Base-by-base conservation (phyloP, 1,140 invertebrate species). In the Ostrea edulis region DNA sequence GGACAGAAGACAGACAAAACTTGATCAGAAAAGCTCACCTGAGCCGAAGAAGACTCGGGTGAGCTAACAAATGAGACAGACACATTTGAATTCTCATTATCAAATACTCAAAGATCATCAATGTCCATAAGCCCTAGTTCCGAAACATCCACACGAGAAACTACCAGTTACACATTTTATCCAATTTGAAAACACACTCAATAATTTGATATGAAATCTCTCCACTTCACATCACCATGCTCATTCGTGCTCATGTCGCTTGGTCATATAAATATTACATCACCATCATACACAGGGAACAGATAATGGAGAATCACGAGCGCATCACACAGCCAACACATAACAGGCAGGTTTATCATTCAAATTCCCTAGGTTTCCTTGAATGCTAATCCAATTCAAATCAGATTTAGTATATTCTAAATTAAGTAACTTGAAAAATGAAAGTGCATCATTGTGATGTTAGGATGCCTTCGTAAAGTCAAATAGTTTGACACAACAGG, bases 251-350 rank as follows among this genome's bases (percentile, higher is more conserved):
- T 8, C 17, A 29, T 29, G 68, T 77, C 68, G 68, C 22, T 35
- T 77, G 68, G 68, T 77, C 68, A 77, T 29, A 62, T 62, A 20
- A 62, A 62, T 62, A 62, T 62, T 62, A 20, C 55, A 77, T 62
- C 58, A 11, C 17, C 58, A n/a, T 62, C 1, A 62, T n/a, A 62
- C 14, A 62, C 58, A 62, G 7, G n/a, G n/a, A 11, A 62, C 9
- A 20, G 12, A 62, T 11, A 68, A 71, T 25, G 25, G n/a, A n/a
- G 22, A 71, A 71, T 71, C 11, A 77, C 25, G 20, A n/a, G 14
- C 20, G 35, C 5, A 5, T 44, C 5, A 44, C 35, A 44, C 35
- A 44, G 35, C 35, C 35, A 20, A 62, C 17, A 62, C 20, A 62
- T 20, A 62, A 20, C 55, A 17, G n/a, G 17, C 20, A 20, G n/a